Evolutionary conservation across 2,113 vertebrate genomes (phyloP), one percentile per base, ranked within the genome.

Genomic region (Serinus canaria): DNA sequence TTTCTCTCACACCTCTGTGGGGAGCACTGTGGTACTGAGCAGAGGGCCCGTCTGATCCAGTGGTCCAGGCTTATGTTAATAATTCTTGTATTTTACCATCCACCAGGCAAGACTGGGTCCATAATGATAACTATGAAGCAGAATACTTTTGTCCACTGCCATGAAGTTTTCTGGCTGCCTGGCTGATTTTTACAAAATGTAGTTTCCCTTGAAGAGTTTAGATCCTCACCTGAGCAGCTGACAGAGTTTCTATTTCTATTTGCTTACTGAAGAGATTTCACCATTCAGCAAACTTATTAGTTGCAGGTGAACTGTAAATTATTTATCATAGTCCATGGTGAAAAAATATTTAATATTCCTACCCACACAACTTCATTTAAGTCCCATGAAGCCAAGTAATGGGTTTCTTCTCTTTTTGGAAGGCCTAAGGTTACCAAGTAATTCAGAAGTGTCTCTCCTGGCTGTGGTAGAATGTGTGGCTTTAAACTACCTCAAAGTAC

Each of bases 251-350:
- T 59, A 8, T 96, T 97, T 97, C 92, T 96, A 88, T 97, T 98
- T 97, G 87, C 91, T 98, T 97, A 94, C 94, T 97, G 96, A 90
- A 25, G 56, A 95, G 96, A 96, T 95, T 96, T 94, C 96, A 91
- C 86, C 94, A 95, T 96, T 97, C 96, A 94, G 93, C 7, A 4
- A 92, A 97, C 95, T 97, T 97, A 96, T 95, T 97, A 97, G 96
- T 97, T 18, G 4, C 95, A 96, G 96, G 69, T 95, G 96, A 97
- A 98, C 87, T 18, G 56, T 98, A 97, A 97, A 98, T 98, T 97
- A 98, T 98, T 97, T 97, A 98, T 98, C 98, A 97, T 98, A 98
- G 97, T 96, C 96, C 89, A 92, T 76, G 70, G 95, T 97, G 96
- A 97, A 97, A 96, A 97, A 97, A 95, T 97, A 97, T 91, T 95